Conservation (phyloP, 2,113 vertebrate species). For the Pygathrix nemaeus region DNA sequence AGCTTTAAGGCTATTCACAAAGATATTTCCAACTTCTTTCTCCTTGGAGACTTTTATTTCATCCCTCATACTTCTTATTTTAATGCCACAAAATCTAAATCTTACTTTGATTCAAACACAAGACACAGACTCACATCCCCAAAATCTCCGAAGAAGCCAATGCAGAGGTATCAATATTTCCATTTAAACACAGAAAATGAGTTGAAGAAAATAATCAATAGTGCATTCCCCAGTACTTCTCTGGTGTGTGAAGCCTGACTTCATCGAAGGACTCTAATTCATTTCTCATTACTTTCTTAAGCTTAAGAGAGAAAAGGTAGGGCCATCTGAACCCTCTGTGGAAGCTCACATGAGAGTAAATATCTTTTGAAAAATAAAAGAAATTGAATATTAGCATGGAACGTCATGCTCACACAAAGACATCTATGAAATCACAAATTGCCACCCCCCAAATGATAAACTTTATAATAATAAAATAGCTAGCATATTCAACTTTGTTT, state of each 20-base stretch:
- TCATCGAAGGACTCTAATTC: conserved; percentile 13
- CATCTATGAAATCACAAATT: neutral
- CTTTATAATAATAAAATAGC: neutral
- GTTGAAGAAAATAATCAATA: conserved; percentile 3
- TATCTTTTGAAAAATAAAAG: conserved; percentile 35
- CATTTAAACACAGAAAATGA: conserved; percentile 61
- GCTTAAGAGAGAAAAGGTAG: conserved; percentile 38
- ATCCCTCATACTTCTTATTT: conserved; percentile 28
- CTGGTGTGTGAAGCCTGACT: conserved; percentile 7
- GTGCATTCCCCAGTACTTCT: conserved; percentile 39
- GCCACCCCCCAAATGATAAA: neutral
- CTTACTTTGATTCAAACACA: conserved; percentile 40
- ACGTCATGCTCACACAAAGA: neutral
- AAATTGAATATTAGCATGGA: neutral
- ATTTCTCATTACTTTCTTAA: conserved; percentile 66
- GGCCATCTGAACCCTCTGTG: neutral
- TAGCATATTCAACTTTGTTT: neutral
- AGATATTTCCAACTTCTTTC: neutral
- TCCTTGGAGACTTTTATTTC: conserved; percentile 23
- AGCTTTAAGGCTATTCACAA: neutral
- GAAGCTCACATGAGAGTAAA: conserved; percentile 30
- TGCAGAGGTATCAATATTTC: conserved; percentile 47
- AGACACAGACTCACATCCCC: neutral
- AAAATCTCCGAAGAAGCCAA: conserved; percentile 5
- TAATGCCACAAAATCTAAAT: neutral